Base-by-base conservation (phyloP, 2,888 invertebrate genomes). In the Creontiades dilutus region DNA sequence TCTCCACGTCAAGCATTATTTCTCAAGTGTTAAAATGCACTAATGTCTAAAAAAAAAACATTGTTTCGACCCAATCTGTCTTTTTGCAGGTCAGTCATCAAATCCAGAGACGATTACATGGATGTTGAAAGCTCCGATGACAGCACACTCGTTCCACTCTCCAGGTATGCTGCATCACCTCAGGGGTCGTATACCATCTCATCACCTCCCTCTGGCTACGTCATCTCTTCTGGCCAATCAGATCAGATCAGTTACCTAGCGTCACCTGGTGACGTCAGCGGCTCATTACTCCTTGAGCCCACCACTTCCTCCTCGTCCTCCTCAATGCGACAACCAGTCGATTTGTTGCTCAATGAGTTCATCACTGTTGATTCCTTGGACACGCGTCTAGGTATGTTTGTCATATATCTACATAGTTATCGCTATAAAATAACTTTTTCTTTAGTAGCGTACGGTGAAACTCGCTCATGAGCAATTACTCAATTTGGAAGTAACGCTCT, bases 81-180 rank as follows among this genome's bases (percentile, higher is more conserved):
- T 19, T 12, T 55, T 27, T 19, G 7, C 89, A 89, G 89, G 57
- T 89, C 89, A 4, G 89, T 89, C 12, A 89, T 89, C 2, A 81
- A 82, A 37, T 89, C 89, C 46, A 28, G 89, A 28, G 68, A 89
- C 68, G 89, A 89, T 14, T 89, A 89, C 82, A 75, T 89, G 61
- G 81, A 81, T 46, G 46, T 82, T 28, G 82, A 82, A 37, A 16
- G 82, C 19, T 46, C 48, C 0, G 81, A 89, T 9, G 89, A 81
- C 75, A 68, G 82, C 28, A 13, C 23, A 0, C 28, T 84, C n/a
- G 55, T 89, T 0, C 61, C 81, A 47, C 47, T 76, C 19, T 28
- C 76, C 12, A n/a, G 48, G 75, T 76, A 75, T 23, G 47, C 75
- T 14, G 19, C 87, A n/a, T 87, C 87, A 11, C 75, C 87, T 9